phyloP scores from a whole-genome alignment of 2,888 invertebrate genomes.

The Stenotaenia linearis region DNA sequence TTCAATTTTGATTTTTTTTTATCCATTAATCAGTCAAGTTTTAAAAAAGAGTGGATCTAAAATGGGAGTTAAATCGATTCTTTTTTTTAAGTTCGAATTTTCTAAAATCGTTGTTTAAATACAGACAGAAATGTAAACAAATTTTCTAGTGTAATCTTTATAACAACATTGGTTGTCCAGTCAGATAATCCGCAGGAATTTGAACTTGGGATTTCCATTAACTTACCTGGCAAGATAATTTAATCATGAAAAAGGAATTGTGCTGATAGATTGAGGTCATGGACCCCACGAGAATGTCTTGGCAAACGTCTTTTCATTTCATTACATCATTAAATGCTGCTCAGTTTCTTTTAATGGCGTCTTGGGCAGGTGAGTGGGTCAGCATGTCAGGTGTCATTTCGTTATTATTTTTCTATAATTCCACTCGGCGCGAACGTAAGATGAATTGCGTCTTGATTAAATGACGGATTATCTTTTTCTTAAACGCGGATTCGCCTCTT shows the following conservation, averaged over 20 bases:
- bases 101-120: too few relatives aligned
- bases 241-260: conserved; percentile 9
- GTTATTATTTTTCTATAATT: not conserved
- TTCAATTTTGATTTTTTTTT: too few relatives aligned
- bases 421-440: not conserved
- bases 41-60: too few relatives aligned
- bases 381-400: not conserved
- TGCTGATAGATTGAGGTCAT: conserved; percentile 9
- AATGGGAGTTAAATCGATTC: too few relatives aligned
- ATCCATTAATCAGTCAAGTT: too few relatives aligned
- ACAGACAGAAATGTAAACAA: too few relatives aligned
- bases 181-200: not conserved
- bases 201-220: conserved; percentile 5
- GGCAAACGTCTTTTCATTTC: conserved; percentile 4
- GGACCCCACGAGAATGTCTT: not conserved
- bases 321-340: conserved; percentile 9
- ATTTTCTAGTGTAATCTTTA: too few relatives aligned
- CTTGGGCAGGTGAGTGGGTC: not conserved
- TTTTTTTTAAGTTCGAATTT: too few relatives aligned
- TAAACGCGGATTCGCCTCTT: not conserved
- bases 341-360: not conserved
- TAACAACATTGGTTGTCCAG: too few relatives aligned
- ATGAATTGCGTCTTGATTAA: not conserved
- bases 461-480: not conserved
- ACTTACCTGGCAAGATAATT: not conserved